Conservation (phyloP, 2,797 vertebrate species). For the Xenentodon cancila region DNA sequence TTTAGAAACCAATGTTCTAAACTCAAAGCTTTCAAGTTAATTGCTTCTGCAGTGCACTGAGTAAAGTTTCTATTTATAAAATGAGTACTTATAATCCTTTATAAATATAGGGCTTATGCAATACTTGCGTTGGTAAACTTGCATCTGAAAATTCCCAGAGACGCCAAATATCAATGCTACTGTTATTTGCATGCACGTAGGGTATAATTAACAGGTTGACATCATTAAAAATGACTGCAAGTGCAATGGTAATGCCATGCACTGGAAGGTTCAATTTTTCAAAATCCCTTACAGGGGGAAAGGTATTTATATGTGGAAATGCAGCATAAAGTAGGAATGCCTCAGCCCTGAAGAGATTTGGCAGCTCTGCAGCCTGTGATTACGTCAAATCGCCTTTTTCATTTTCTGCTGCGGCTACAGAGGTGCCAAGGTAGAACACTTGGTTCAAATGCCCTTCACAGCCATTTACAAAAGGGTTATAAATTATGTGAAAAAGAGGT, state of each 20-base stretch:
- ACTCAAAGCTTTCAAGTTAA: constrained; percentile 10
- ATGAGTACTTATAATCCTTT: constrained; percentile 19
- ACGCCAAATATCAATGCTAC: constrained; percentile 23
- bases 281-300: constrained; percentile 54
- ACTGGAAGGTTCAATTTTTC: constrained; percentile 58
- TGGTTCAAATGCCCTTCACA: constrained; percentile 63
- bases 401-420: constrained; percentile 63
- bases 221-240: constrained; percentile 63
- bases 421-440: constrained; percentile 73
- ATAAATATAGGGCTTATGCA: constrained; percentile 7
- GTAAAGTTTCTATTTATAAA: constrained; percentile 15
- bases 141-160: constrained; percentile 10
- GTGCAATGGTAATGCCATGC: constrained; percentile 77
- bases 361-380: constrained; percentile 73
- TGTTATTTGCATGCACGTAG: constrained; percentile 63
- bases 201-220: constrained; percentile 42
- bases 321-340: constrained; percentile 63
- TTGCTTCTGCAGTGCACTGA: constrained; percentile 1
- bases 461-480: constrained; percentile 55
- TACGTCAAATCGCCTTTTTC: constrained; percentile 59
- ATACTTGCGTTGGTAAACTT: constrained; percentile 21
- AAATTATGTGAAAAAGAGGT: constrained; percentile 53
- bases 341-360: constrained; percentile 68
- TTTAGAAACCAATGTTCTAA: constrained; percentile 9
- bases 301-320: constrained; percentile 69